Evolutionary conservation across 2,888 invertebrate species (phyloP).

Genomic region (Eurytoma californica): DNA sequence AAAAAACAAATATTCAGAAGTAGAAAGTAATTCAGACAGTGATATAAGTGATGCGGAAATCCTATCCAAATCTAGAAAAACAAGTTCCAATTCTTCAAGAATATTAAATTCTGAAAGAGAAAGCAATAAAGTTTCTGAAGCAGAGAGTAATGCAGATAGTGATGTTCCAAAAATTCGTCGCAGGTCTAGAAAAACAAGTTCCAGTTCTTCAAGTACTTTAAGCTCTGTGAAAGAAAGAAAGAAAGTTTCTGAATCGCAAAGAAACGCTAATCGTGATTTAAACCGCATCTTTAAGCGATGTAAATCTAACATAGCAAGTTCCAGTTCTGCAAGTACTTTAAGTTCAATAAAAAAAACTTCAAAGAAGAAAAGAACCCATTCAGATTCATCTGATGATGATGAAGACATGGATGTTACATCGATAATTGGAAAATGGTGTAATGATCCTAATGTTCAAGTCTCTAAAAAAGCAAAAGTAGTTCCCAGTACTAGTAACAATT

Average conservation of each 20-base stretch:
- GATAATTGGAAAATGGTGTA: constrained; percentile 50
- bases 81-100: no score
- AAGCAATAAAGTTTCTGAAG: no score
- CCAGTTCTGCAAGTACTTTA: constrained; percentile 13
- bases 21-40: constrained; percentile 3
- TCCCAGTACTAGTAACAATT: background rate
- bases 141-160: no score
- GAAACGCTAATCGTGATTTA: background rate
- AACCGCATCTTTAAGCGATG: background rate
- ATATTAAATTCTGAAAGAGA: no score
- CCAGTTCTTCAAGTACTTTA: constrained; percentile 15
- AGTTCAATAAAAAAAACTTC: constrained; percentile 21
- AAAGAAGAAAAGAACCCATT: constrained; percentile 49
- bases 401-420: constrained; percentile 41
- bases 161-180: no score
- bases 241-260: background rate
- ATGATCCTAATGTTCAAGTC: background rate
- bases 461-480: constrained; percentile 40
- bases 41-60: background rate
- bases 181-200: background rate
- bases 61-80: no score
- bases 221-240: constrained; percentile 14
- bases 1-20: no score
- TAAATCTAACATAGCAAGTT: constrained; percentile 2
- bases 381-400: constrained; percentile 52